Base-by-base conservation (phyloP, 2,797 vertebrate genomes). In the Monodelphis domestica region DNA sequence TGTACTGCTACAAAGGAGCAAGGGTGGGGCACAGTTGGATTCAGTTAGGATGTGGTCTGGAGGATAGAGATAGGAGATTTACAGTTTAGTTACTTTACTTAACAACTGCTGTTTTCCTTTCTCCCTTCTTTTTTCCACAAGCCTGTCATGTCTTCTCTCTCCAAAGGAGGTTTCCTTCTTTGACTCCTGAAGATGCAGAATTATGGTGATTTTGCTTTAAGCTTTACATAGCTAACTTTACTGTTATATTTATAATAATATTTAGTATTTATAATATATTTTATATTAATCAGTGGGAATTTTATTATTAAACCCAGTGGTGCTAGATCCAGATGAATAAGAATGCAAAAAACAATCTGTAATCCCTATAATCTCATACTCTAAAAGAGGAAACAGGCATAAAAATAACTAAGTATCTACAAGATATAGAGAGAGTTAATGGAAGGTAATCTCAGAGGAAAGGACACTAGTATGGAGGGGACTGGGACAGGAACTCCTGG, bases 21-120 rank as follows among this genome's bases (percentile, higher is more conserved):
- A 3, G 93, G 97, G 96, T 59, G 97, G 95, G 94, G 97, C 96
- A 87, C 93, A 24, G 54, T 56, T 63, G 93, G 92, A 95, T 93
- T 95, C 94, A 0, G 95, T 92, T 96, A 95, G 95, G 89, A 95
- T 88, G 92, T 94, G 94, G 94, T 96, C 96, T 97, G 97, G 92
- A 93, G 94, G 89, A 9, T 70, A 96, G 95, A 97, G 97, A 97
- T 97, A 97, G 92, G 93, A 55, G 88, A 56, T 91, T 96, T 95
- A 91, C 96, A 57, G 95, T 96, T 95, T 90, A 89, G 88, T 90
- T 94, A 29, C 95, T 54, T 33, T 94, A 90, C 50, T 53, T 78
- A 95, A 26, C 55, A 56, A 95, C 94, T 63, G 94, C 89, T 89
- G 53, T 57, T 89, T n/a, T 2, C 56, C 70, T 53, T 96, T 88